phyloP scores from a whole-genome alignment of 2,888 invertebrate genomes.

The Taphrorychus bicolor region DNA sequence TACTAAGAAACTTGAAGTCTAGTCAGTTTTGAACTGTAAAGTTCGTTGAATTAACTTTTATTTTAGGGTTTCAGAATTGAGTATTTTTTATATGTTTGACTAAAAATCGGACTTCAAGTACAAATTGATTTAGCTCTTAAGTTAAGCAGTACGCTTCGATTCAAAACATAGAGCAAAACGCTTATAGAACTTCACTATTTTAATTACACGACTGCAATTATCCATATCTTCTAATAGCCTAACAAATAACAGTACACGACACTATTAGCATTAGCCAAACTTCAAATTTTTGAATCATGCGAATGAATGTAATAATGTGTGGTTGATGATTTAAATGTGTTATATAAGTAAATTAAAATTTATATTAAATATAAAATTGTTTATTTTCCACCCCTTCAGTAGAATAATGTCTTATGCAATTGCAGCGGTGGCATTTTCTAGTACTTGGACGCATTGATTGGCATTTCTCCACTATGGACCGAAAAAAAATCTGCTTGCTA shows the following conservation, averaged over 20 bases:
- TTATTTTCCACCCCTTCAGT: no score
- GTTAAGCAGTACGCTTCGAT: slow-evolving; percentile 31
- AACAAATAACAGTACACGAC: not conserved
- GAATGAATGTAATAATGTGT: slow-evolving; percentile 1
- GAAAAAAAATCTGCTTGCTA: no score
- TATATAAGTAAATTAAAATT: no score
- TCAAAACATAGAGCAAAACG: slow-evolving; percentile 35
- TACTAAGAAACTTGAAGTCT: not conserved
- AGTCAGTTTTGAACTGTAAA: no score
- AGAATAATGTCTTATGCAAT: no score
- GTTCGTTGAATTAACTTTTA: slow-evolving; percentile 34
- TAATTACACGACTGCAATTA: slow-evolving; percentile 44
- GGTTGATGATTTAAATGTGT: not conserved
- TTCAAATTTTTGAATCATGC: not conserved
- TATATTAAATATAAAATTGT: no score
- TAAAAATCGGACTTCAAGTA: slow-evolving; percentile 30
- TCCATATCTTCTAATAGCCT: slow-evolving; percentile 39
- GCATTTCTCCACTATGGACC: no score
- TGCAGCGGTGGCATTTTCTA: no score
- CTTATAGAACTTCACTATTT: slow-evolving; percentile 40
- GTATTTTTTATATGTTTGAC: slow-evolving; percentile 26
- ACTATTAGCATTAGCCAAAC: not conserved
- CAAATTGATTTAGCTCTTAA: slow-evolving; percentile 31
- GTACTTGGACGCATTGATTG: no score
- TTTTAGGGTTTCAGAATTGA: slow-evolving; percentile 30